These are phyloP conservation scores for Dynastes maya DNA, from an alignment of 2,888 invertebrate species.

Conservation along the genomic window DNA sequence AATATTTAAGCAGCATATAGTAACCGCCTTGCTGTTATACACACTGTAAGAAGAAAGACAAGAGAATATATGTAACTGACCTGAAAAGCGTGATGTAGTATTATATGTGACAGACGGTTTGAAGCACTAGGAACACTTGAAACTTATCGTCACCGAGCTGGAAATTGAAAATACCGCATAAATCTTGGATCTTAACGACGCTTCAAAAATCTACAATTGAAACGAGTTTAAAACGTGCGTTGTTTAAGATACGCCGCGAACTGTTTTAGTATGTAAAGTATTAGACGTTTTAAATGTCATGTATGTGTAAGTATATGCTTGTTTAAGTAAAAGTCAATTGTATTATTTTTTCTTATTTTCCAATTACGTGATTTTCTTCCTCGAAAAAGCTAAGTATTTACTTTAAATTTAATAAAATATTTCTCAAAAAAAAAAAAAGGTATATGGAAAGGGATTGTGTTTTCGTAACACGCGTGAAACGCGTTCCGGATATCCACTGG, in stretches of 20 bases:
- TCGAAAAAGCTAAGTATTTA: background rate
- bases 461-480: conserved; percentile 10
- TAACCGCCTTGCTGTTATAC: background rate
- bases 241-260: background rate
- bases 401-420: too few species aligned
- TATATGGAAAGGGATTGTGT: background rate
- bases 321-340: conserved; percentile 17
- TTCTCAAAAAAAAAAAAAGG: too few species aligned
- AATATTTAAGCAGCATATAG: background rate
- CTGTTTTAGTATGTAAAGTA: background rate
- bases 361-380: background rate
- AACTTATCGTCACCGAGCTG: background rate
- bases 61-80: conserved; percentile 36
- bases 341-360: conserved; percentile 5
- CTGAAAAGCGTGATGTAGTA: conserved; percentile 34
- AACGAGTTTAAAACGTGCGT: background rate
- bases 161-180: conserved; percentile 17
- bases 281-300: background rate
- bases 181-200: background rate
- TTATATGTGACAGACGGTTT: background rate
- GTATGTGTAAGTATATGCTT: conserved; percentile 16
- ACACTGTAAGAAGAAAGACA: background rate
- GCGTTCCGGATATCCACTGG: conserved; percentile 18
- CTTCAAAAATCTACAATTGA: background rate
- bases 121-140: conserved; percentile 18